Evolutionary conservation across 23 tunicate genomes (phyloP), one percentile per base, ranked within the genome.

Genomic region (Diplosoma virens): DNA sequence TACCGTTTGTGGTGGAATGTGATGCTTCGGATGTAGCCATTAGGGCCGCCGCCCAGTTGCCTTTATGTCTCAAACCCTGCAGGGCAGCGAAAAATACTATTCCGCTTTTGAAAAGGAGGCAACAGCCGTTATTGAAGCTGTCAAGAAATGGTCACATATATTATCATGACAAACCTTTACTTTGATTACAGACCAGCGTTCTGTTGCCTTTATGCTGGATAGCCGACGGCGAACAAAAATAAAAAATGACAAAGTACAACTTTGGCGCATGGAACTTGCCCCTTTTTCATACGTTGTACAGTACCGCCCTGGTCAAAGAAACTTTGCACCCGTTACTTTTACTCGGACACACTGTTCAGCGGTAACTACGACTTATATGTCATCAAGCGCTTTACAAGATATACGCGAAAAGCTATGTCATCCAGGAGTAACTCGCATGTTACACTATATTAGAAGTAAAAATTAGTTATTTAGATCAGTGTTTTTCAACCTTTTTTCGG

Each of bases 191-290:
- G 78, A 71, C 33, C 85, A 80, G 34, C 61, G 35, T 37, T 26
- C 77, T 1, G 67, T 80, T 2, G 47, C 78, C 17, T 70, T 70
- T 67, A 80, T 80, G 85, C 31, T 80, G 18, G 78, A 80, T 48
- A 21, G 30, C 7, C 11, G 17, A 18, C 47, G 67, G 20, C 17
- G 2, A 37, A 32, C 32, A 14, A 80, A 80, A 71, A 80, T 69
- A 17, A 80, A 80, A 29, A 80, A 70, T 30, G 29, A n/a, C 31
- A 80, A 80, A 71, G 30, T 70, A 16, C 67, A 50, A 48, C 29
- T 21, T 4, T 80, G 78, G 85, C 29, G 85, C 3, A 22, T 33
- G 18, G 85, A 80, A 32, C 52, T 69, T 7, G 72, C 9, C 23
- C 23, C 22, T 17, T 79, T 80, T 31, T 18, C 17, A 9, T 80